Base-by-base conservation (phyloP, 2,888 invertebrate genomes). In the Microplitis manilae region DNA sequence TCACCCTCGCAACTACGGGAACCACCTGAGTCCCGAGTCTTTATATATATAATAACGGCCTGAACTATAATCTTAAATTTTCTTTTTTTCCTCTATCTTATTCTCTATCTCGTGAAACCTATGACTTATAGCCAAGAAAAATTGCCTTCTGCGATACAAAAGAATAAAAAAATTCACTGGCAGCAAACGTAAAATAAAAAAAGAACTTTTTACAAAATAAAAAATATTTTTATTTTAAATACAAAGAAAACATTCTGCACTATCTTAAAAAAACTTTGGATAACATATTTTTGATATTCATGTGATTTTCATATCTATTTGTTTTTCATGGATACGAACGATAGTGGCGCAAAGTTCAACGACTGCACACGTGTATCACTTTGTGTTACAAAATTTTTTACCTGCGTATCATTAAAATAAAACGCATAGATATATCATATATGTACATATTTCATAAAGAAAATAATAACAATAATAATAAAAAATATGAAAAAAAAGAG, bases 1-100 rank as follows among this genome's bases (percentile, higher is more conserved):
- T 81, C 78, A 80, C 81, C 81, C 79, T 81, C 81, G 80, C 77
- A 68, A 75, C 77, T 20, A 4, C n/a, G 30, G 30, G 59, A 72
- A 59, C 60, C 71, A 72, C 71, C 71, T 72, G 71, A 72, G 62
- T 39, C 71, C 71, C 71, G 50, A 50, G 50, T 13, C 50, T 50
- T 50, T 50, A 13, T 50, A 50, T 50, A 30, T 30, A 30, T 30
- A 30, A 50, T 50, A 50, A 50, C 50, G 50, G 50, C 38, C 65
- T 65, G 65, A 62, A 13, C 65, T 50, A 50, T 13, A 13, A 50
- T 50, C 50, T 50, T 50, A 50, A 50, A 50, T 50, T 50, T 50
- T 50, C 65, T 65, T 65, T 65, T 65, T 30, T 30, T 38, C 38
- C 30, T 65, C 38, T 65, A 30, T 65, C 30, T 30, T 30, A 13